phyloP scores from a whole-genome alignment of 2,113 vertebrate genomes.

The Paramormyrops kingsleyae region DNA sequence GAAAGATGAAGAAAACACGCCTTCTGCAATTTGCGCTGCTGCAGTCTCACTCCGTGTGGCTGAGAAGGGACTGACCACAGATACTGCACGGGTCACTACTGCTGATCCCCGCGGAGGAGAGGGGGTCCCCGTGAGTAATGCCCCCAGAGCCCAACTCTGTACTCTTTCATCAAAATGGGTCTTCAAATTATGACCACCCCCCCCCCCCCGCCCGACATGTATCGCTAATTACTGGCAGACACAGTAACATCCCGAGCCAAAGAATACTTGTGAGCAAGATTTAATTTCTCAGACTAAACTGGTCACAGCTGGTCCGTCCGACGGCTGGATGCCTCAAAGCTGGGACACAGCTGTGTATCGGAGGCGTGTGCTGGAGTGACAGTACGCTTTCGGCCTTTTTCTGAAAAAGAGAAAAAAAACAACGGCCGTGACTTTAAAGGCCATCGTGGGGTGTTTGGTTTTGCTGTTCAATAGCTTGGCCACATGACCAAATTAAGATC shows the following conservation, averaged over 20 bases:
- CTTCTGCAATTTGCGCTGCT: slow-evolving; percentile 25
- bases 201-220: slow-evolving; percentile 50
- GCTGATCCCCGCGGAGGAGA: slow-evolving; percentile 7
- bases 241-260: slow-evolving; percentile 59
- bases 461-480: background rate
- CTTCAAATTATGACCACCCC: background rate
- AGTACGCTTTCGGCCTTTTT: background rate
- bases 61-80: slow-evolving; percentile 40
- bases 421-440: background rate
- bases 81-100: slow-evolving; percentile 24
- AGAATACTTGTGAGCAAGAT: slow-evolving; percentile 88
- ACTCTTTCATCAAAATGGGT: background rate
- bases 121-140: background rate
- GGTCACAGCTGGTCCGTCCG: slow-evolving; percentile 86
- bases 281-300: slow-evolving; percentile 80
- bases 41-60: slow-evolving; percentile 38
- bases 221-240: slow-evolving; percentile 88
- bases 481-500: background rate
- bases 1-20: background rate
- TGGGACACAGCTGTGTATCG: background rate
- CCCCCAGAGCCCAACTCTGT: background rate
- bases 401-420: background rate
- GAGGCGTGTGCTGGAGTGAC: background rate
- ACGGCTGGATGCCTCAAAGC: slow-evolving; percentile 48
- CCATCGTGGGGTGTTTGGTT: background rate